A percentile compares a stretch with the other conserved stretches of the same genome.
These are phyloP conservation scores for Pantala flavescens DNA, from an alignment of 1,140 invertebrate genomes.

Conservation along the genomic window DNA sequence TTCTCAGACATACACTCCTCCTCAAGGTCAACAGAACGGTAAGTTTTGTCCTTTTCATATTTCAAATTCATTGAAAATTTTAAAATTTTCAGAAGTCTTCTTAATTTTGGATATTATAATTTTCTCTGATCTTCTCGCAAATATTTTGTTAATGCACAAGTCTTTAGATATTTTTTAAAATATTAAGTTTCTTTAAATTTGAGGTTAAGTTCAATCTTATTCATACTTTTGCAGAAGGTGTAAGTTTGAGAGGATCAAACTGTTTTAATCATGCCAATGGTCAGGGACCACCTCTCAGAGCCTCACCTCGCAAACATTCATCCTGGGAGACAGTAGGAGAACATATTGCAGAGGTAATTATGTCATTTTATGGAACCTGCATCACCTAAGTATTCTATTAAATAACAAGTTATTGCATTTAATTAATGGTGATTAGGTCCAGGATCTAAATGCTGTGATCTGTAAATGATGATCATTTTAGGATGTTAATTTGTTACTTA, in stretches of 20 bases:
- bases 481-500: no score
- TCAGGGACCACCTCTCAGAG: constrained; percentile 44
- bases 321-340: constrained; percentile 75
- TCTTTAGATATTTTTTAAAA: no score
- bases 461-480: no score
- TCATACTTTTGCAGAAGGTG: neutral
- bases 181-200: no score
- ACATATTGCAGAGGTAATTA: constrained; percentile 42
- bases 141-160: no score
- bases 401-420: no score
- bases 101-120: neutral
- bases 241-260: neutral
- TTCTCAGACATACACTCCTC: constrained; percentile 16
- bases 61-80: neutral
- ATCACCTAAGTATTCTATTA: constrained; percentile 10
- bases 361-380: neutral
- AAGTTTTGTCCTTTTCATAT: neutral
- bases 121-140: no score
- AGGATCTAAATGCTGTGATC: no score
- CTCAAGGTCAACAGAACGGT: constrained; percentile 6
- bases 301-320: constrained; percentile 51
- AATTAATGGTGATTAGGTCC: no score
- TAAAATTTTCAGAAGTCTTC: no score
- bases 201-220: neutral
- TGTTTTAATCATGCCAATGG: constrained; percentile 9